Evolutionary conservation across 2,888 invertebrate species (phyloP), one percentile per base, ranked within the genome.

Genomic region (Caradrina clavipalpis): DNA sequence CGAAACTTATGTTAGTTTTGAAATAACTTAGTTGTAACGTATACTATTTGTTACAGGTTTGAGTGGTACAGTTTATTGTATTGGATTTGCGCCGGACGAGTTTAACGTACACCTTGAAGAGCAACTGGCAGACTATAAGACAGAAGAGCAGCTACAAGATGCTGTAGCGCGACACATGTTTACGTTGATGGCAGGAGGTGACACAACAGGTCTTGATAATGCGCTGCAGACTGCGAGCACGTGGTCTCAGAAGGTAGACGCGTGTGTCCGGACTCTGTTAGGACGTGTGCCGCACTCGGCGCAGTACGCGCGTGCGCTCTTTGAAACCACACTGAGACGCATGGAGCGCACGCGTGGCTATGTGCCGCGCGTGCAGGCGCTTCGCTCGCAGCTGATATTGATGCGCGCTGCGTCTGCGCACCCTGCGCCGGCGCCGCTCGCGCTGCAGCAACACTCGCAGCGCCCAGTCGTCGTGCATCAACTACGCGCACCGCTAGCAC

Each of bases 1-100:
- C 7, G 11, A 7, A 35, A 8, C 0, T 39, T 2, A 13, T 4
- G 11, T 35, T 15, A 2, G n/a, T 39, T n/a, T 35, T 35, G 7
- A 35, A 35, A 35, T 35, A 35, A 35, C 35, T 35, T 1, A 39
- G 47, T 47, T 47, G 8, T 47, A 53, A 62, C 13, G 19, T 21
- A 10, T 17, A 42, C 47, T 21, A 1, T 76, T 35, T 56, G 22
- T 74, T 76, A 59, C 45, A 86, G 93, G 92, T 68, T 66, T 88
- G 10, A 86, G 72, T 2, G 93, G 94, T 5, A 92, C 90, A 0
- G 85, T 94, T 2, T 94, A 87, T 72, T 92, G 91, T 62, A 55
- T 93, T 13, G 94, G 94, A 2, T 83, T 81, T 1, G 80, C 82
- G 3, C 93, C 93, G 0, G 86, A 86, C 4, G 91, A 92, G 49